Percentiles rank a stretch among this genome's conserved stretches.
Evolutionary conservation across 2,113 vertebrate genomes (phyloP).

Genomic region (Lepus timidus): DNA sequence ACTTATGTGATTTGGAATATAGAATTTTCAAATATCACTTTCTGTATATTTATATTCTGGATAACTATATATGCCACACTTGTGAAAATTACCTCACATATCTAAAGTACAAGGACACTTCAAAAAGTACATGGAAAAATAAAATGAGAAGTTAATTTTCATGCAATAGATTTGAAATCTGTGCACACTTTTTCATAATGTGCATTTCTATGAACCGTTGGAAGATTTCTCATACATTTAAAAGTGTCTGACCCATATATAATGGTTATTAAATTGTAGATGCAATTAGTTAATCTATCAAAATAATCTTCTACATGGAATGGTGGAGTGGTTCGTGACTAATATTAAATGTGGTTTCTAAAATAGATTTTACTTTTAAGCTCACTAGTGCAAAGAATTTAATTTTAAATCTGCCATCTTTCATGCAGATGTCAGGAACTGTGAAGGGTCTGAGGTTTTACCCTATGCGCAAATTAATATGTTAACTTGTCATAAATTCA

Average conservation of each 20-base stretch:
- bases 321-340: background rate
- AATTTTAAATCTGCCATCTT: conserved; percentile 47
- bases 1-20: background rate
- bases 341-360: conserved; percentile 26
- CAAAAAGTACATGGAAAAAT: too few relatives aligned
- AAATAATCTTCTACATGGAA: background rate
- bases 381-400: conserved; percentile 50
- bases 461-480: background rate
- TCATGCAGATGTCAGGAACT: background rate
- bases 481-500: background rate
- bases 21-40: background rate
- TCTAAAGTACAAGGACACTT: background rate
- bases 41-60: background rate
- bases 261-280: conserved; percentile 37
- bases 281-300: conserved; percentile 39
- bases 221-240: background rate
- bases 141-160: too few relatives aligned
- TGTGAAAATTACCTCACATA: background rate
- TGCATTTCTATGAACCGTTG: too few relatives aligned
- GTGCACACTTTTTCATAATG: too few relatives aligned
- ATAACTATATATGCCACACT: background rate
- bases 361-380: conserved; percentile 49
- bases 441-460: conserved; percentile 15
- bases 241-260: background rate
- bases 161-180: too few relatives aligned